Base-by-base conservation (phyloP, 2,797 vertebrate species). In the Arremon brunneinucha region DNA sequence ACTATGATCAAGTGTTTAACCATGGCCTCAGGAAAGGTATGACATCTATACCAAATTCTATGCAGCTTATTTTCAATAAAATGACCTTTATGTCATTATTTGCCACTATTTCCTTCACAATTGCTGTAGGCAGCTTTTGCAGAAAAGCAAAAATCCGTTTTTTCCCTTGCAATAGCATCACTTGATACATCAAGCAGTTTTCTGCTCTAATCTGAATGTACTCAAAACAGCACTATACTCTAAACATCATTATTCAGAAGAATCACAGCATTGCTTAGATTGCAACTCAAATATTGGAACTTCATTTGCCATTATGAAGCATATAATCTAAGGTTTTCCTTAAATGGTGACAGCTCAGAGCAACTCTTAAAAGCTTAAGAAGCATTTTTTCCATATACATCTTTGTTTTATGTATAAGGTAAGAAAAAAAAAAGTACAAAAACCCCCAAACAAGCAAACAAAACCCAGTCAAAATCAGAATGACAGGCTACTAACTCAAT, bases 21-120 rank as follows among this genome's bases (percentile, higher is more conserved):
- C 35, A 78, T 43, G 81, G 55, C 50, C 70, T 83, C 83, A 89
- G 83, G 70, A 90, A 94, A 81, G 62, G 30, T 80, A 43, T 34
- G 60, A 47, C 50, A 74, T 46, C 50, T 70, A 27, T 86, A 83
- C 26, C 18, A 56, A 90, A 52, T 77, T 76, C 74, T 77, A 23
- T 75, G 55, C 50, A 60, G 72, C 30, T 30, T 87, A 59, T 91
- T 93, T 89, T 89, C 75, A 93, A 78, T 90, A 93, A 81, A 93
- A 82, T 67, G 26, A 75, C 75, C 17, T 87, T 49, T 43, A 53
- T 82, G 82, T 89, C 68, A 87, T 79, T 82, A 79, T 79, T 70
- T 77, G 64, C 87, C 56, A 63, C 63, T 70, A 67, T 60, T 71
- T 70, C 34, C 68, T 92, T 83, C 37, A 22, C 44, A 91, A 60